phyloP scores from a whole-genome alignment of 1,140 invertebrate genomes.

The Aphaenogaster floridana region DNA sequence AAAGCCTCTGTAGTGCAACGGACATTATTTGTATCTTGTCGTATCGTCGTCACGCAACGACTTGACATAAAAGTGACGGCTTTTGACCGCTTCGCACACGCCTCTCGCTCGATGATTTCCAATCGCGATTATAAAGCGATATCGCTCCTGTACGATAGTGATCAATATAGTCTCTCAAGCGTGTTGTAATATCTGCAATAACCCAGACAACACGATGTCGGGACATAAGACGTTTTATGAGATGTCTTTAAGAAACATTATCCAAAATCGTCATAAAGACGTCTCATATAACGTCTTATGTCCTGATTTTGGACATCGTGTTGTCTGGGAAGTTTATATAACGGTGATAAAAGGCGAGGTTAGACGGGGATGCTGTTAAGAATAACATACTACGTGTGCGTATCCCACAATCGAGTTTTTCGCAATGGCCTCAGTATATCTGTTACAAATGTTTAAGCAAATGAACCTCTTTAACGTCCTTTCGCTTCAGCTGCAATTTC shows the following conservation, averaged over 20 bases:
- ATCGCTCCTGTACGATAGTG: neutral
- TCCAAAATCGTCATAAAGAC: no score
- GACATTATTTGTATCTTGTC: neutral
- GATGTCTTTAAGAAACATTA: no score
- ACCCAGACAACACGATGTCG: no score
- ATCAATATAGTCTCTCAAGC: neutral
- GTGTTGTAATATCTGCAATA: neutral
- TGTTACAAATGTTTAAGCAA: constrained; percentile 28
- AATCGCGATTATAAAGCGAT: neutral
- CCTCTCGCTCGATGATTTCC: neutral
- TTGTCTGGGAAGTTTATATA: neutral
- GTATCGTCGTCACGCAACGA: neutral
- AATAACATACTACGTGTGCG: neutral
- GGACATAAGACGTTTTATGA: no score
- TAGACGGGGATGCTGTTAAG: neutral
- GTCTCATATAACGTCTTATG: no score
- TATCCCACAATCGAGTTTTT: constrained; percentile 55
- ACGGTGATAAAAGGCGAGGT: neutral
- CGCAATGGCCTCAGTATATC: constrained; percentile 49
- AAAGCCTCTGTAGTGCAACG: neutral
- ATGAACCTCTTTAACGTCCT: constrained; percentile 28
- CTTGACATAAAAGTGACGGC: neutral
- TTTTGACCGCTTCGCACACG: neutral
- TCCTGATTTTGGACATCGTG: no score
- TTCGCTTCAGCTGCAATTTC: constrained; percentile 19